Percentiles rank a stretch among this genome's conserved stretches.
These are phyloP conservation scores for Rhipidura dahli DNA, from an alignment of 2,113 vertebrate genomes.

Conservation along the genomic window DNA sequence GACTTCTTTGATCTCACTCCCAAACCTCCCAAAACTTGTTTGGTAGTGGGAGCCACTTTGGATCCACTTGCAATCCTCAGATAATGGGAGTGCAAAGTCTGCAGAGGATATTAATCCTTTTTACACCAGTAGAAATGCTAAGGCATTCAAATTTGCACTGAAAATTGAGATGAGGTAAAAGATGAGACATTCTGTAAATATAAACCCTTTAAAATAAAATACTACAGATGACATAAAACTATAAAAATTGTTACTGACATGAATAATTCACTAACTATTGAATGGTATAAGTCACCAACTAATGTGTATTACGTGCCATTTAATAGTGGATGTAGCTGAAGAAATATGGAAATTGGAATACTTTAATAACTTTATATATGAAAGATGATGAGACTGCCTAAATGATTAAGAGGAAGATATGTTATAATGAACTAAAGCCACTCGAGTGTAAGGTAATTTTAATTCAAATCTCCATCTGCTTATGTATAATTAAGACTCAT, in stretches of 20 bases:
- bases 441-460: slow-evolving; percentile 89
- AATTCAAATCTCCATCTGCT: slow-evolving; percentile 94
- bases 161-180: slow-evolving; percentile 64
- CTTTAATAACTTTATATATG: slow-evolving; percentile 83
- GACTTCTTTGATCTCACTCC: background rate
- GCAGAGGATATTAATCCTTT: background rate
- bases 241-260: slow-evolving; percentile 71
- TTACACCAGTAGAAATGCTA: background rate
- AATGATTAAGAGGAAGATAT: slow-evolving; percentile 88
- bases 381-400: slow-evolving; percentile 84
- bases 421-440: slow-evolving; percentile 93
- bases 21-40: background rate
- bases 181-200: slow-evolving; percentile 65
- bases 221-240: slow-evolving; percentile 70
- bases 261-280: slow-evolving; percentile 76
- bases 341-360: slow-evolving; percentile 84
- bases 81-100: slow-evolving; percentile 11
- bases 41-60: background rate
- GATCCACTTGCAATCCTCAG: background rate
- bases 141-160: slow-evolving; percentile 43
- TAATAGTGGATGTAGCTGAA: slow-evolving; percentile 80
- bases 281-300: slow-evolving; percentile 74
- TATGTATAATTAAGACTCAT: slow-evolving; percentile 89
- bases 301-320: slow-evolving; percentile 77
- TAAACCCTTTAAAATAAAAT: slow-evolving; percentile 69